phyloP scores from a whole-genome alignment of 2,113 vertebrate species.

The Nothobranchius kuhntae region DNA sequence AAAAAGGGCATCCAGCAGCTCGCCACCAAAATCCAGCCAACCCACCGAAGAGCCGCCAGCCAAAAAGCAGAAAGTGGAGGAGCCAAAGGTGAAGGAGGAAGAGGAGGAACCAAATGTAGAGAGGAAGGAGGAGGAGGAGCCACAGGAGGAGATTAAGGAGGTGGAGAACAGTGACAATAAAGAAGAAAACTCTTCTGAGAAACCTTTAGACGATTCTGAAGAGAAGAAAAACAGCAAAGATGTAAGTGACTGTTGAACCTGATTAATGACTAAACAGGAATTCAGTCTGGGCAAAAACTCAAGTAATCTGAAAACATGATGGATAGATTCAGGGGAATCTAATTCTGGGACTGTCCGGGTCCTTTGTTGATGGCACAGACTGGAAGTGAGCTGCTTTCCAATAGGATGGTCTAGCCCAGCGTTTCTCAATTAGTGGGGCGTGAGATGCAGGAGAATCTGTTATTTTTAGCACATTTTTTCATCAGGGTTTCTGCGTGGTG shows the following conservation, averaged over 20 bases:
- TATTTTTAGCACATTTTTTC: too few relatives aligned
- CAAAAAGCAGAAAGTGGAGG: conserved; percentile 64
- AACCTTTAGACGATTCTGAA: conserved; percentile 11
- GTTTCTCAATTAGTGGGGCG: too few relatives aligned
- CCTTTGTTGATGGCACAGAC: neutral
- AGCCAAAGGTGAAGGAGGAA: conserved; percentile 20
- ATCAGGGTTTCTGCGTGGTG: too few relatives aligned
- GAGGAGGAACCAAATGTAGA: neutral
- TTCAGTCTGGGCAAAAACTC: too few relatives aligned
- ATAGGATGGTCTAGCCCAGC: too few relatives aligned
- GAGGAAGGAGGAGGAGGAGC: neutral
- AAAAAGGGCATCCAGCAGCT: conserved; percentile 53
- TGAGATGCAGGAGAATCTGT: too few relatives aligned
- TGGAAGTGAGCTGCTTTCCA: too few relatives aligned
- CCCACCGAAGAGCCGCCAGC: conserved; percentile 62
- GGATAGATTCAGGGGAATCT: too few relatives aligned
- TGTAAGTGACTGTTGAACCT: conserved; percentile 5
- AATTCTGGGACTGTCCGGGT: neutral
- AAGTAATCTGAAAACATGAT: too few relatives aligned
- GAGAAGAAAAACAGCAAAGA: conserved; percentile 3
- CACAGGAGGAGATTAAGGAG: neutral
- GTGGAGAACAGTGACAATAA: neutral
- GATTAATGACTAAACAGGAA: too few relatives aligned
- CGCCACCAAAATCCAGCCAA: conserved; percentile 24
- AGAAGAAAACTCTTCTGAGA: neutral